Percentiles rank a stretch among this genome's conserved stretches.
phyloP scores from a whole-genome alignment of 2,113 vertebrate species.

The Melanocharis versteri region DNA sequence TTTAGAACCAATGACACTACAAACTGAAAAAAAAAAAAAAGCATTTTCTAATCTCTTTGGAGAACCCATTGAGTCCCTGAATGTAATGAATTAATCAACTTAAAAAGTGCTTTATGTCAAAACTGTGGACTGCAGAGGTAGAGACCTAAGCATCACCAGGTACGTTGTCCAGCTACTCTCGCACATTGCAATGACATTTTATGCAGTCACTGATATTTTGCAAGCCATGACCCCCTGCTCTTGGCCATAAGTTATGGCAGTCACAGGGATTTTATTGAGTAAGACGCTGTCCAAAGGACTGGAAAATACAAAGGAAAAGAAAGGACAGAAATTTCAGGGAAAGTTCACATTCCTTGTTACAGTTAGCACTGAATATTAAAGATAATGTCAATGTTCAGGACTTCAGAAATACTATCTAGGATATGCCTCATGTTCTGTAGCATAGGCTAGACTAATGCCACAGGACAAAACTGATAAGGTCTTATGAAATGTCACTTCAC shows the following conservation, averaged over 20 bases:
- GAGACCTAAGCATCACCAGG: background rate
- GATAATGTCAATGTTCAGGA: background rate
- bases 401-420: background rate
- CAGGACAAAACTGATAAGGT: slow-evolving; percentile 31
- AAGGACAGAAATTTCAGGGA: background rate
- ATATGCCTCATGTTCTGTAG: background rate
- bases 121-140: background rate
- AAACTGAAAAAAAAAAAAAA: background rate
- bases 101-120: background rate
- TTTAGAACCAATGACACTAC: background rate
- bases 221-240: background rate
- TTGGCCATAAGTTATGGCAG: background rate
- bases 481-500: slow-evolving; percentile 44
- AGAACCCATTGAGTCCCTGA: background rate
- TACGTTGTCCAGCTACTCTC: background rate
- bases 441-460: slow-evolving; percentile 4
- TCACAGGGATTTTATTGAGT: background rate
- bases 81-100: background rate
- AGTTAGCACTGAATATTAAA: background rate
- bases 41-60: background rate
- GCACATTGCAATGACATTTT: background rate
- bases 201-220: background rate
- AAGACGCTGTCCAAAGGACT: background rate
- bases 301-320: background rate
- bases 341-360: background rate